These are phyloP conservation scores for Stenchaetothrips biformis DNA, from an alignment of 2,888 invertebrate genomes.

Conservation along the genomic window DNA sequence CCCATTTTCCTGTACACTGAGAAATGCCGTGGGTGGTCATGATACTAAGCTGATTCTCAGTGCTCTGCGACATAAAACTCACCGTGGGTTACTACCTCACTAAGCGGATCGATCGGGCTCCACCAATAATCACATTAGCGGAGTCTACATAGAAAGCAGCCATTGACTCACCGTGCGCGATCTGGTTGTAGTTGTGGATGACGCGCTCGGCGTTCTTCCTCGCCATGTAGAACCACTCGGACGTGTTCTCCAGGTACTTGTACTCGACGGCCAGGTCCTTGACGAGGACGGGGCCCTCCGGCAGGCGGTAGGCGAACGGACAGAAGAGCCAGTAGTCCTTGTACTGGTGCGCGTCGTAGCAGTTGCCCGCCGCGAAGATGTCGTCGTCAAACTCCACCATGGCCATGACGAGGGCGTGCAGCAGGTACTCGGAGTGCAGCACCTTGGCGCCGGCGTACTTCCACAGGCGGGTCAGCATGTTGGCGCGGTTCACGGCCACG, in stretches of 20 bases:
- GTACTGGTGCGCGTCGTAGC: constrained; percentile 82
- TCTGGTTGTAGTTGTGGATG: constrained; percentile 75
- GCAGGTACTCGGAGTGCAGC: constrained; percentile 77
- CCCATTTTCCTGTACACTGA: too few species aligned
- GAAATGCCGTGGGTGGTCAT: too few species aligned
- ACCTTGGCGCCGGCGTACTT: constrained; percentile 77
- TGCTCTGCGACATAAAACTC: too few species aligned
- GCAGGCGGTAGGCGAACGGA: constrained; percentile 85
- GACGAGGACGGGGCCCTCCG: constrained; percentile 80
- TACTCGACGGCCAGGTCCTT: constrained; percentile 92
- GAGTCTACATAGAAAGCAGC: too few species aligned
- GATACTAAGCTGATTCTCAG: too few species aligned
- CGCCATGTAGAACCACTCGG: constrained; percentile 92
- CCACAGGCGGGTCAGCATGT: constrained; percentile 92
- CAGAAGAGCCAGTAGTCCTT: constrained; percentile 80
- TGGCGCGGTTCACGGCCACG: constrained; percentile 89
- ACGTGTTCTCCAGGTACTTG: constrained; percentile 88
- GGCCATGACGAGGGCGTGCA: constrained; percentile 84
- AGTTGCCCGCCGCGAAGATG: constrained; percentile 93
- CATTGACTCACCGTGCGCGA: constrained; percentile 80
- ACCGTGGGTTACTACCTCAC: too few species aligned
- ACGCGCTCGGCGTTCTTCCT: constrained; percentile 85
- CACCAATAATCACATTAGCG: too few species aligned
- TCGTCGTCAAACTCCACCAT: constrained; percentile 94
- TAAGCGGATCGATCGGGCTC: too few species aligned